These are phyloP conservation scores for Pollenia labialis DNA, from an alignment of 2,888 invertebrate species.

Conservation along the genomic window DNA sequence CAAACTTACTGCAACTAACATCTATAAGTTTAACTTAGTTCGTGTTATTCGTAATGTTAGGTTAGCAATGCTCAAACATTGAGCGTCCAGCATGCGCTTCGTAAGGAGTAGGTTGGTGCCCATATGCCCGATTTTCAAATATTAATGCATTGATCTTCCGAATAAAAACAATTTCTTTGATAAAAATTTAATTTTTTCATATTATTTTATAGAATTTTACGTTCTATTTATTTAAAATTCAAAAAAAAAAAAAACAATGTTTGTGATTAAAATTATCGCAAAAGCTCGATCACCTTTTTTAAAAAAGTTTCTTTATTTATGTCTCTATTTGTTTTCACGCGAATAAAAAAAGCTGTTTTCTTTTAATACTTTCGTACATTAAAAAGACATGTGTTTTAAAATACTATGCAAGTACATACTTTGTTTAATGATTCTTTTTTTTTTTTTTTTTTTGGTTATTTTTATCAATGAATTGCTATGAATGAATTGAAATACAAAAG, in stretches of 20 bases:
- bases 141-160: too few species aligned
- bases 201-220: too few species aligned
- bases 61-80: background rate
- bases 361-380: background rate
- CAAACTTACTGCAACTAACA: background rate
- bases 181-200: too few species aligned
- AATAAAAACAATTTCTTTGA: too few species aligned
- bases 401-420: background rate
- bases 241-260: too few species aligned
- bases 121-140: too few species aligned
- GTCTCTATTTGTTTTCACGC: too few species aligned
- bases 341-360: conserved; percentile 1
- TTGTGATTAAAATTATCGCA: too few species aligned
- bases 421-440: background rate
- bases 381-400: conserved; percentile 36
- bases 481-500: conserved; percentile 21
- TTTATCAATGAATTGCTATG: conserved; percentile 42
- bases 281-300: too few species aligned
- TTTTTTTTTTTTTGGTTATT: background rate
- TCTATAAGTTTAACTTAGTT: background rate
- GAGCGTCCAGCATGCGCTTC: background rate
- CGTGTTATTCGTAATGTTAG: background rate
- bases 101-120: too few species aligned
- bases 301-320: too few species aligned
- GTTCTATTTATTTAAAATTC: too few species aligned